Base-by-base conservation (phyloP, 2,888 invertebrate genomes). In the Caenorhabditis japonica region DNA sequence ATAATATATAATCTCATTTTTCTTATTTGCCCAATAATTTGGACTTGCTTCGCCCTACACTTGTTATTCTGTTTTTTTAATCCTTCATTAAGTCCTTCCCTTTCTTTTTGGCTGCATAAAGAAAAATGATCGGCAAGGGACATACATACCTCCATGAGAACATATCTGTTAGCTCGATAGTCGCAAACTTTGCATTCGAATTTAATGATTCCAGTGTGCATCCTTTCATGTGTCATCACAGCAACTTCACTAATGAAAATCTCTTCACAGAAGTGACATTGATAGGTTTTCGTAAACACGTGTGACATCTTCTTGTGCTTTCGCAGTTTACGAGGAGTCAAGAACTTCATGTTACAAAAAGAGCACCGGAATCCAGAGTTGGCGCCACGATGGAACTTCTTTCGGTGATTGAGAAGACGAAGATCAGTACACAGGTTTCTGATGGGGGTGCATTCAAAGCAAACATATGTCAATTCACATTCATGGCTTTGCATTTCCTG, bases 151-250 rank as follows among this genome's bases (percentile, higher is more conserved):
- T 86, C 84, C 85, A 86, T 85, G 30, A 71, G 53, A 34, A 71
- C 49, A 55, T 72, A 87, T 13, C 87, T 76, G 59, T 83, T 84
- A 19, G 81, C 79, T 19, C 75, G 64, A 47, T 41, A 78, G 59
- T 79, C 78, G 39, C 81, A 77, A 10, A 82, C 71, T 64, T 83
- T 84, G 72, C 87, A 87, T 55, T 88, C 87, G 61, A 85, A 87
- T 39, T 82, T 83, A 36, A 87, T 83, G 49, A 86, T 88, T 55
- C 87, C 87, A 5, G 87, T 87, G 69, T 88, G 87, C 27, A 86
- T 76, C 36, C 88, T 76, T 59, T 87, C 87, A 53, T 87, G 87
- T 1, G 85, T 83, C 30, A 82, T 80, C 3, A 75, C 77, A 27
- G 61, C 72, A 39, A 66, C 56, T 52, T 87, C 85, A 33, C 76